Base-by-base conservation (phyloP, 2,888 invertebrate species). In the Papilio gigon region DNA sequence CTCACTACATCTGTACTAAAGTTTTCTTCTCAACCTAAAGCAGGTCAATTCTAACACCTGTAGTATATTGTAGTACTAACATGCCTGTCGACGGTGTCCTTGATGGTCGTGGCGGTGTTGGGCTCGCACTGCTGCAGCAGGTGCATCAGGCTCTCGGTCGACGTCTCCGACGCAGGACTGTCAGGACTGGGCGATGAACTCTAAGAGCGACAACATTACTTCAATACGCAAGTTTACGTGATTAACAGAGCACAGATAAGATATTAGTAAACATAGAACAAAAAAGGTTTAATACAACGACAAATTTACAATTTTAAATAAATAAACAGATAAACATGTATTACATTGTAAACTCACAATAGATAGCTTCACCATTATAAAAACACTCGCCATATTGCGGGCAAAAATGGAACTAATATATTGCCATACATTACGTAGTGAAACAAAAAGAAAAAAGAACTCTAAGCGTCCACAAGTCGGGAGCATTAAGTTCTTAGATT, bases 81-180 rank as follows among this genome's bases (percentile, higher is more conserved):
- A 84, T 96, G 96, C 88, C 95, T 93, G 76, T 94, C 94, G 35
- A 96, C 94, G 40, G 95, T 93, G 65, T 95, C 95, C 78, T 93
- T 93, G 76, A 96, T 94, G 72, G 89, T 93, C 74, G 93, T 90
- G 1, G 94, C 93, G 3, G 95, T 94, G 79, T 93, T 93, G 27
- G 94, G 93, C 76, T 95, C 95, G 76, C 95, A 92, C 70, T 94
- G 94, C 79, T 94, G 94, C 73, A 95, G 92, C 12, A 95, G 91
- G 72, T 94, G 94, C 83, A 95, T 87, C 73, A 95, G 87, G 73
- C 93, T 92, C 79, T 95, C 93, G 0, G 93, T 92, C 70, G 94
- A 93, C 40, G 91, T 93, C 78, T 94, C 94, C 1, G 94, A 93
- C 9, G 93, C 92, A 0, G 93, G 93, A 82, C 91, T 94, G 72